Conservation (phyloP, 2,888 invertebrate species). For the Agonopterix heracliana region DNA sequence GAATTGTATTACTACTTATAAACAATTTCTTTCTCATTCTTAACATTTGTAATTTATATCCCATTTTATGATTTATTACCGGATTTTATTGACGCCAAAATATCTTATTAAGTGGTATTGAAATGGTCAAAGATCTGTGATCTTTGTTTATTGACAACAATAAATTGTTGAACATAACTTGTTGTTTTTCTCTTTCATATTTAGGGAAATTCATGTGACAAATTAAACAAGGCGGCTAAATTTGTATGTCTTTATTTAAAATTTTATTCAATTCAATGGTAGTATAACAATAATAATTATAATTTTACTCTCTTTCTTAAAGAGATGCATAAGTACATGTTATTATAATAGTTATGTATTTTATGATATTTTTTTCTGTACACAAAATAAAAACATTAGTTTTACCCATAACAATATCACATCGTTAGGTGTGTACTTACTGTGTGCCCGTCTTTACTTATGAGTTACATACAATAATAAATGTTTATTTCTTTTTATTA, state of each 20-base stretch:
- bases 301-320: slow-evolving; percentile 61
- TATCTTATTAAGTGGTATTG: slow-evolving; percentile 38
- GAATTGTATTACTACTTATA: too few species aligned
- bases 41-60: too few species aligned
- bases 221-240: slow-evolving; percentile 17
- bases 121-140: slow-evolving; percentile 58
- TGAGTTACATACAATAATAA: slow-evolving; percentile 22
- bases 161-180: slow-evolving; percentile 13
- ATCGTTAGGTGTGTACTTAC: slow-evolving; percentile 63
- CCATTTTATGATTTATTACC: too few species aligned
- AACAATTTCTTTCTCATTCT: too few species aligned
- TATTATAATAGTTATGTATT: slow-evolving; percentile 41
- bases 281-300: slow-evolving; percentile 74
- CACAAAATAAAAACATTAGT: slow-evolving; percentile 66
- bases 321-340: slow-evolving; percentile 60
- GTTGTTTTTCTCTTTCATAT: background rate
- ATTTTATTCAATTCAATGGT: slow-evolving; percentile 60
- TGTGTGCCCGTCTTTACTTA: slow-evolving; percentile 60
- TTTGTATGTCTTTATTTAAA: slow-evolving; percentile 66
- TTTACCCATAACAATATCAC: slow-evolving; percentile 70
- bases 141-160: slow-evolving; percentile 62
- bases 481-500: background rate
- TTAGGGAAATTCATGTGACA: background rate
- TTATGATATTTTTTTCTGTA: slow-evolving; percentile 53
- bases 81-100: slow-evolving; percentile 24